A percentile compares a stretch with the other conserved stretches of the same genome.
These are phyloP conservation scores for Xenopus borealis DNA, from an alignment of 2,113 vertebrate species.

Conservation along the genomic window DNA sequence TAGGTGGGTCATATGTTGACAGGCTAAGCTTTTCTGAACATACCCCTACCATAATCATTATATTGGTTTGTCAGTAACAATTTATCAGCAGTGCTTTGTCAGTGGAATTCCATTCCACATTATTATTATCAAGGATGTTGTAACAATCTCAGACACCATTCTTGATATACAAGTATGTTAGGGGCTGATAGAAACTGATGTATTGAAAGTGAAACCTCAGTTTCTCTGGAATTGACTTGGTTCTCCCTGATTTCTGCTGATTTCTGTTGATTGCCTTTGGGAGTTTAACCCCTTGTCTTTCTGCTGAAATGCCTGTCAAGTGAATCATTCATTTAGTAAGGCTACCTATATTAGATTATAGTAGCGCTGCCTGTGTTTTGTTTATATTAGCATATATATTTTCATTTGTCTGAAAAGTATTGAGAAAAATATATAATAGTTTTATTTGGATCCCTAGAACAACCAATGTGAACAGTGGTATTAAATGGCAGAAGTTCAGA, in stretches of 20 bases:
- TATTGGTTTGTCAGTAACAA: constrained; percentile 27
- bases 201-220: constrained; percentile 29
- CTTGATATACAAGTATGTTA: constrained; percentile 16
- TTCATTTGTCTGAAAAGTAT: no score
- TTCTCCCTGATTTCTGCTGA: constrained; percentile 3
- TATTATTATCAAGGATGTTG: constrained; percentile 36
- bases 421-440: no score
- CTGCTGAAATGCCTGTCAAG: neutral
- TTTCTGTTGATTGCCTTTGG: constrained; percentile 17
- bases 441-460: no score
- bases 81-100: constrained; percentile 33
- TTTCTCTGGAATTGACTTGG: constrained; percentile 15
- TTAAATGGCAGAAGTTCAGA: no score
- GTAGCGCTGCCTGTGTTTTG: no score
- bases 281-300: neutral
- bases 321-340: no score
- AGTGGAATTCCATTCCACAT: constrained; percentile 17
- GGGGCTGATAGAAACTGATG: constrained; percentile 24
- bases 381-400: no score
- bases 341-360: no score
- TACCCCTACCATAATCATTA: neutral
- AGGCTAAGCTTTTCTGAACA: no score
- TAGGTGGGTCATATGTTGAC: no score
- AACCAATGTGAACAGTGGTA: no score
- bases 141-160: constrained; percentile 25